Evolutionary conservation across 2,113 vertebrate species (phyloP).

Genomic region (Phaetusa simplex): DNA sequence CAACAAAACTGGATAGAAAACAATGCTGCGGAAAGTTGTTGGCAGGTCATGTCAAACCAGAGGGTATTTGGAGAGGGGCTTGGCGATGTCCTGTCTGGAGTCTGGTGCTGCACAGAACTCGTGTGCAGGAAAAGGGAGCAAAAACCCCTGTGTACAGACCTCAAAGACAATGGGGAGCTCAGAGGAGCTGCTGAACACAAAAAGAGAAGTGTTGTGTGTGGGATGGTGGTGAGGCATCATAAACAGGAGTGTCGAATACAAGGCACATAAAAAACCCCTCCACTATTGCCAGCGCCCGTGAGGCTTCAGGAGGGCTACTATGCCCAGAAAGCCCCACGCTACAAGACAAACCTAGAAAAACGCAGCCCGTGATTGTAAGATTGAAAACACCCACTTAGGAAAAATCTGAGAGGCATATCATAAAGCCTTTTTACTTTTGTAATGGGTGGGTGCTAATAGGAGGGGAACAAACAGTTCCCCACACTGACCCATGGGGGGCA

Average conservation of each 20-base stretch:
- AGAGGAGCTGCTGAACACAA: neutral
- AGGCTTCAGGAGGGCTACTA: neutral
- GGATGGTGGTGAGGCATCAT: neutral
- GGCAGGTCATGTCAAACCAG: neutral
- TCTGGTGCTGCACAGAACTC: neutral
- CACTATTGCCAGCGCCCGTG: rapidly evolving
- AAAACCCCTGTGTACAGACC: rapidly evolving
- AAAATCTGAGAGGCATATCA: neutral
- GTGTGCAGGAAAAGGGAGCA: neutral
- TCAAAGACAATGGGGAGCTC: neutral
- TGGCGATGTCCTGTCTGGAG: neutral
- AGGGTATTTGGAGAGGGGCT: neutral
- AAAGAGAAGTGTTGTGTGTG: too few relatives aligned
- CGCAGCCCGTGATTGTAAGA: neutral
- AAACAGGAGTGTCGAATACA: neutral
- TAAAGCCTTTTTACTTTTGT: neutral
- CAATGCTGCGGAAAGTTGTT: neutral
- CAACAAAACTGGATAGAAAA: neutral
- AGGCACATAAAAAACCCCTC: neutral
- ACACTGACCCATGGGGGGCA: neutral
- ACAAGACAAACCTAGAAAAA: neutral
- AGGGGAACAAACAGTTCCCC: neutral
- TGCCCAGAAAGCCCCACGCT: neutral
- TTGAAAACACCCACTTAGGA: neutral
- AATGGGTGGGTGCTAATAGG: neutral